Evolutionary conservation across 2,888 invertebrate species (phyloP), one percentile per base, ranked within the genome.

Genomic region (Drosophila monieri): DNA sequence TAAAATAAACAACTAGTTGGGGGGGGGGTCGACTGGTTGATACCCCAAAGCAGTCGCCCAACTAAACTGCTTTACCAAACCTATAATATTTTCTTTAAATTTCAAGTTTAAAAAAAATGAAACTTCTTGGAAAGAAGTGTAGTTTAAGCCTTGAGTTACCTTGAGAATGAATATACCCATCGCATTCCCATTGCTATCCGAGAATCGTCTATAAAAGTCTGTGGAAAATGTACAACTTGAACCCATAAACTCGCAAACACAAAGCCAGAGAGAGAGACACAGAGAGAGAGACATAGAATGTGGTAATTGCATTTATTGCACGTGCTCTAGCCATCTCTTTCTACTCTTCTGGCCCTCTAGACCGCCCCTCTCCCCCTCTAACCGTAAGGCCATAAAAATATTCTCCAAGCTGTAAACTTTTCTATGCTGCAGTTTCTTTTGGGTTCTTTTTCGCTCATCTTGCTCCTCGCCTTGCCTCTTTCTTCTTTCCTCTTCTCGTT

Each of bases 291-390:
- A 69, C 55, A 64, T 62, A 66, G 77, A 67, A 80, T 80, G 84
- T 70, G 74, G 87, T 87, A 81, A 81, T 86, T 87, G 85, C 87
- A 87, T 84, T 86, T 86, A 81, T 78, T 81, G 80, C 85, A 85
- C 85, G 80, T 80, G 80, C 84, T 67, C 80, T 39, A 30, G 39
- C 64, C 47, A 62, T 75, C 65, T 77, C 65, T 70, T 48, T 52
- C 48, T 56, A 46, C 58, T 59, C 55, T 53, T 72, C 48, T 47
- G 25, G 10, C 48, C 6, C 21, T 30, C 47, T 32, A 18, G 18
- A 18, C 18, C 14, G 32, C 10, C 43, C 21, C 44, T 39, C 51
- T 23, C 41, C 55, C 21, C 14, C 41, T 39, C 65, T 32, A 79
- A 81, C 66, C 66, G 69, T 66, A 67, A 49, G 58, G 70, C 65